These are phyloP conservation scores for Clarias platycephalus DNA, from an alignment of 2,797 vertebrate species.

Conservation along the genomic window DNA sequence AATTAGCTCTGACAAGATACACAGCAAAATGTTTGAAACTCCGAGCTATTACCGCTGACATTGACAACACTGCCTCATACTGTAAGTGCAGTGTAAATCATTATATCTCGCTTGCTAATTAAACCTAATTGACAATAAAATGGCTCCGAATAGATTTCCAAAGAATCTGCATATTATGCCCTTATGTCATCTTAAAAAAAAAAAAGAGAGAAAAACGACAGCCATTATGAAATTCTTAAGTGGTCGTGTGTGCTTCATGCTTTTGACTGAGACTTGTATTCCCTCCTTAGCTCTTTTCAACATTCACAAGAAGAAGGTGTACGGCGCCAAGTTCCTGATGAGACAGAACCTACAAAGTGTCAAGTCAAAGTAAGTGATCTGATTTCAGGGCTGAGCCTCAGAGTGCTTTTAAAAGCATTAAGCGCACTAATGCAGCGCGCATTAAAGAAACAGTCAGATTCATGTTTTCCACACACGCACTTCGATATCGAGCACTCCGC, in stretches of 20 bases:
- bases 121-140: background rate
- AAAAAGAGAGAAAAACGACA: background rate
- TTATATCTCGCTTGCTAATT: background rate
- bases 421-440: background rate
- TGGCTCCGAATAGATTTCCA: background rate
- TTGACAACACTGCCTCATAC: background rate
- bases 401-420: background rate
- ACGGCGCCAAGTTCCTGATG: slow-evolving; percentile 84
- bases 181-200: slow-evolving; percentile 1
- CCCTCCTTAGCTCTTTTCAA: slow-evolving; percentile 79
- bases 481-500: background rate
- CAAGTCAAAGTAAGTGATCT: slow-evolving; percentile 86
- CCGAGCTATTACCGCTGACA: background rate
- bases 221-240: background rate
- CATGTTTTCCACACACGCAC: background rate
- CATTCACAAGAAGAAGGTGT: slow-evolving; percentile 92
- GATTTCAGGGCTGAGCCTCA: background rate
- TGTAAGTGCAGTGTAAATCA: background rate
- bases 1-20: background rate
- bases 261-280: slow-evolving; percentile 27
- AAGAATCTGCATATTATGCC: background rate
- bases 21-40: background rate
- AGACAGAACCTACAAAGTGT: slow-evolving; percentile 91
- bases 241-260: background rate
- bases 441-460: background rate